Evolutionary conservation across 1,140 invertebrate species (phyloP).

Genomic region (Hycleus cichorii): DNA sequence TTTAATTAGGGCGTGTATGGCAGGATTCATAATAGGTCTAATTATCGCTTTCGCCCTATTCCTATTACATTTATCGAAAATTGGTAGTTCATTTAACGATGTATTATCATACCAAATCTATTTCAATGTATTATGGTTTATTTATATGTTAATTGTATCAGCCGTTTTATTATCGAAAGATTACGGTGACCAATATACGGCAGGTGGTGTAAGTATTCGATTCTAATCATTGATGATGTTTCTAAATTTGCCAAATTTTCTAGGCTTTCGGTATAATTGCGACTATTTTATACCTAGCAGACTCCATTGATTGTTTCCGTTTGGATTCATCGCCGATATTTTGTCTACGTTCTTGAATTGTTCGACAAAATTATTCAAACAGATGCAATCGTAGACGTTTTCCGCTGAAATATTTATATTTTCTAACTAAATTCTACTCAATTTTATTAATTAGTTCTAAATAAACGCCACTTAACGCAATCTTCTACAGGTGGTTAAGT

Average conservation of each 20-base stretch:
- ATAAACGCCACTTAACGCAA: too few species aligned
- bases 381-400: too few species aligned
- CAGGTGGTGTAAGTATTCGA: conserved; percentile 17
- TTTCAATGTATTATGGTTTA: conserved; percentile 8
- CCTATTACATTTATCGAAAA: conserved; percentile 8
- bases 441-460: too few species aligned
- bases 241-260: neutral
- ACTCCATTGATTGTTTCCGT: conserved; percentile 11
- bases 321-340: conserved; percentile 3
- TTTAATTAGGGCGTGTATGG: conserved; percentile 15
- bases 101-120: conserved; percentile 12
- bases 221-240: neutral
- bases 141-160: conserved; percentile 18
- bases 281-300: conserved; percentile 12
- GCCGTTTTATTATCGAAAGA: conserved; percentile 6
- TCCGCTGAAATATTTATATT: too few species aligned
- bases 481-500: too few species aligned
- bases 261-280: conserved; percentile 21
- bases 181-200: conserved; percentile 5
- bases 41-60: conserved; percentile 16
- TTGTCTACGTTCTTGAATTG: conserved; percentile 6
- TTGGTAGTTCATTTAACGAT: conserved; percentile 13
- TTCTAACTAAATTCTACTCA: too few species aligned
- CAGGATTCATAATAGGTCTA: conserved; percentile 15
- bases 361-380: neutral